Base-by-base conservation (phyloP, 2,797 vertebrate genomes). In the Onychomys arenicola region DNA sequence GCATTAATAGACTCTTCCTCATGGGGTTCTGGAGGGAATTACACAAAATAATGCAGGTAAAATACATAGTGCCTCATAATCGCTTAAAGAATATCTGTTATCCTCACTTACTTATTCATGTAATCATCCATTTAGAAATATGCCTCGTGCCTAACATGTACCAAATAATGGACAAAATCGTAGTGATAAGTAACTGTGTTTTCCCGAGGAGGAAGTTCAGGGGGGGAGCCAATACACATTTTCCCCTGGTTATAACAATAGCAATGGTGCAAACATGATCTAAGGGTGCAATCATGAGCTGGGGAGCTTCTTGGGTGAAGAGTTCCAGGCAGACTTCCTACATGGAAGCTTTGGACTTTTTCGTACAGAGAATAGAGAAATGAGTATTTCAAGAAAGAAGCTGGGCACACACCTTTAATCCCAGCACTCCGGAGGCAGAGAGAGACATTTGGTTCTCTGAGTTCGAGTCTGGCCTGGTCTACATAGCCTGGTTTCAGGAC, bases 21-120 rank as follows among this genome's bases (percentile, higher is more conserved):
- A 89, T 91, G 25, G 19, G 46, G 43, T 91, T 96, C 89, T 87
- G 63, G 75, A 91, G 61, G 65, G 37, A 95, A 95, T 83, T 75
- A 91, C 76, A 78, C 25, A 92, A 94, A 97, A 90, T 84, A 90
- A 87, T 73, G 65, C 59, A 93, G 55, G n/a, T 91, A 65, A 94
- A 95, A 63, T 94, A 12, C 8, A 89, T 71, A 89, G 27, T n/a
- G 37, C 71, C 65, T 87, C 46, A 52, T 67, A 80, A 92, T 65
- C 78, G 16, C 71, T 92, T 82, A 89, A 85, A 55, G 75, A 94
- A 78, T 87, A 40, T 83, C 69, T 92, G 37, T 49, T 89, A 9
- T 78, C 84, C 87, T 93, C 57, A 55, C 94, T 73, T 69, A 37
- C 43, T 81, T 52, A 94, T 93, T 84, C 77, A 57, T 82, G 27